Evolutionary conservation across 2,113 vertebrate genomes (phyloP).

Genomic region (Apteryx owenii): DNA sequence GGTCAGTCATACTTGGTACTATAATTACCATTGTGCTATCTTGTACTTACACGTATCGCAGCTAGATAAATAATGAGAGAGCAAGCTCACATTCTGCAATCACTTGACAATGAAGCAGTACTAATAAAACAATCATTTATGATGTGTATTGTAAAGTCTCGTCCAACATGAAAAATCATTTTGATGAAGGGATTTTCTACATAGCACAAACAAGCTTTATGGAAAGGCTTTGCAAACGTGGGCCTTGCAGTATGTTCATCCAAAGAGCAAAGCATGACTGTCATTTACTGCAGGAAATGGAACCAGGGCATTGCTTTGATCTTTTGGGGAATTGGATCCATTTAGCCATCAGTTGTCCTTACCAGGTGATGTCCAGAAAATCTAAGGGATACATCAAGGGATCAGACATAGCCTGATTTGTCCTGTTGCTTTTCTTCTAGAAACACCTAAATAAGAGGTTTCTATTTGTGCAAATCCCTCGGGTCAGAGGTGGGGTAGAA

Average conservation of each 20-base stretch:
- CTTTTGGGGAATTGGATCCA: neutral
- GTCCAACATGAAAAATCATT: accelerated
- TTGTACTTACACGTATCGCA: accelerated
- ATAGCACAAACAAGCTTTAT: neutral
- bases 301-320: accelerated
- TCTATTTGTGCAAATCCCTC: neutral
- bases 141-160: neutral
- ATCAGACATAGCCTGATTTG: neutral
- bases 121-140: neutral
- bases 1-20: neutral
- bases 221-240: neutral
- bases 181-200: neutral
- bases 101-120: neutral
- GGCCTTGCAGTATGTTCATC: neutral
- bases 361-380: neutral
- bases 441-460: neutral
- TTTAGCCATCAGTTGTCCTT: neutral
- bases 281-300: accelerated
- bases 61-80: neutral
- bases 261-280: neutral
- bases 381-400: neutral
- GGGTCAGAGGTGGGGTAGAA: neutral
- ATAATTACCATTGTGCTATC: accelerated
- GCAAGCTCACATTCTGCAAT: neutral
- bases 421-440: neutral